Conservation (phyloP, 2,797 vertebrate genomes). For the Balearica regulorum region DNA sequence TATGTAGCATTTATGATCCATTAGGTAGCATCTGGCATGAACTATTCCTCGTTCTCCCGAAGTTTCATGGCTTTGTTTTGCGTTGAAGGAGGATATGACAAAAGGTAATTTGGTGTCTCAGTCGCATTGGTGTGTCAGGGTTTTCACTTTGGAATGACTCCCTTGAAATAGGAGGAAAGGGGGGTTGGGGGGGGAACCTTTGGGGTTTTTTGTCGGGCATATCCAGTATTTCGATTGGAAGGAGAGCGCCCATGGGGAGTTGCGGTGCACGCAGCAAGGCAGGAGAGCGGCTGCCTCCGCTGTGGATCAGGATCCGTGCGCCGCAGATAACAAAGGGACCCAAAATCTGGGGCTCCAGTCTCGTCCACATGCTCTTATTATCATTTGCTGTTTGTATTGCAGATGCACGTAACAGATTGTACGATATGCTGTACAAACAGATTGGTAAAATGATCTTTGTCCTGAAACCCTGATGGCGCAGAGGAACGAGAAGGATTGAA, state of each 20-base stretch:
- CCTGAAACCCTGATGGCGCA: background rate
- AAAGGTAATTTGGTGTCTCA: background rate
- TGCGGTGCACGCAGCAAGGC: background rate
- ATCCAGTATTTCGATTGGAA: background rate
- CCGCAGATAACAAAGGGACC: background rate
- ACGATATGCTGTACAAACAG: background rate
- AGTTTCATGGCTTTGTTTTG: slow-evolving; percentile 8
- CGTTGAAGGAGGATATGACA: background rate
- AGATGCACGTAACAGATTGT: slow-evolving; percentile 33
- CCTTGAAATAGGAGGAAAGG: background rate
- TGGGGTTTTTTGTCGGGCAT: background rate
- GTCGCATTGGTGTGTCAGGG: background rate
- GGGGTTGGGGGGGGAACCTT: background rate
- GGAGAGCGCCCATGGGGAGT: accelerated
- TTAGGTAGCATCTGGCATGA: background rate
- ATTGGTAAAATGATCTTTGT: slow-evolving; percentile 35
- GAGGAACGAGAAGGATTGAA: background rate
- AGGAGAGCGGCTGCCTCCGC: background rate
- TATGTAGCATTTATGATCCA: background rate
- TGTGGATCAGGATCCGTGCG: background rate
- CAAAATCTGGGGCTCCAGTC: background rate
- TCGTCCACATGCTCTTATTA: background rate
- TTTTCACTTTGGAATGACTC: background rate
- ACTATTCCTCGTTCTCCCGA: background rate
- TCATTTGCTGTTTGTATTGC: background rate